Conservation (phyloP, 2,797 vertebrate species). For the Dallia pectoralis region DNA sequence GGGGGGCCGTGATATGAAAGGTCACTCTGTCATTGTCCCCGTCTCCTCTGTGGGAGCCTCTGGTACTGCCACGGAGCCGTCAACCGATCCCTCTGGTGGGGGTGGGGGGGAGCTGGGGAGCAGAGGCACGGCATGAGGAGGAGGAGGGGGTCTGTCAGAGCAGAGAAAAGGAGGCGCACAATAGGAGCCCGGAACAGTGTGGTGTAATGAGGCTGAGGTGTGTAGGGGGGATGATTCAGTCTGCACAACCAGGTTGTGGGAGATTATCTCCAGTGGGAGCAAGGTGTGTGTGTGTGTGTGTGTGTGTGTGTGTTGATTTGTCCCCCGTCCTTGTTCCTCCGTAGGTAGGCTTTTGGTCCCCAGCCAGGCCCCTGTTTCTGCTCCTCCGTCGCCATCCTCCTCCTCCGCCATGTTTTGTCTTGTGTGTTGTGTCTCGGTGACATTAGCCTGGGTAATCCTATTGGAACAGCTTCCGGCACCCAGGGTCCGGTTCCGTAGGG, state of each 20-base stretch:
- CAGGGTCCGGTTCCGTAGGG: conserved; percentile 48
- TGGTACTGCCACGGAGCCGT: conserved; percentile 33
- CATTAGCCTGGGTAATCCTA: conserved; percentile 71
- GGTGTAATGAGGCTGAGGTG: background rate
- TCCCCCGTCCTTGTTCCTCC: background rate
- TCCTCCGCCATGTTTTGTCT: conserved; percentile 62
- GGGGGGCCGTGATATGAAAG: conserved; percentile 64
- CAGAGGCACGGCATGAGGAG: background rate
- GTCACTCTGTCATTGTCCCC: conserved; percentile 71
- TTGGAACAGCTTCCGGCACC: conserved; percentile 64
- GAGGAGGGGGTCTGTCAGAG: conserved; percentile 18
- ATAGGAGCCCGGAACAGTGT: background rate
- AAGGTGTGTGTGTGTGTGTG: conserved; percentile 22
- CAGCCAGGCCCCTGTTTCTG: conserved; percentile 30
- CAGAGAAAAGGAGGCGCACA: conserved; percentile 13
- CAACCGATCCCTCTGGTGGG: conserved; percentile 48
- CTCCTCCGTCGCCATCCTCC: conserved; percentile 41
- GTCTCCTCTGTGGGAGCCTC: conserved; percentile 52
- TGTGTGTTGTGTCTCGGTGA: conserved; percentile 61
- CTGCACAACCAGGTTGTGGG: conserved; percentile 42
- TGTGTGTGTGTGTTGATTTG: background rate
- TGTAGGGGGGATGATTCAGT: conserved; percentile 41
- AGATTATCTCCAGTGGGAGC: conserved; percentile 51
- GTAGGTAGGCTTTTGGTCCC: background rate
- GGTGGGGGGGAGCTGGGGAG: conserved; percentile 9